Evolutionary conservation across 2,113 vertebrate species (phyloP).

Genomic region (Stomatorhinus ivindoensis): DNA sequence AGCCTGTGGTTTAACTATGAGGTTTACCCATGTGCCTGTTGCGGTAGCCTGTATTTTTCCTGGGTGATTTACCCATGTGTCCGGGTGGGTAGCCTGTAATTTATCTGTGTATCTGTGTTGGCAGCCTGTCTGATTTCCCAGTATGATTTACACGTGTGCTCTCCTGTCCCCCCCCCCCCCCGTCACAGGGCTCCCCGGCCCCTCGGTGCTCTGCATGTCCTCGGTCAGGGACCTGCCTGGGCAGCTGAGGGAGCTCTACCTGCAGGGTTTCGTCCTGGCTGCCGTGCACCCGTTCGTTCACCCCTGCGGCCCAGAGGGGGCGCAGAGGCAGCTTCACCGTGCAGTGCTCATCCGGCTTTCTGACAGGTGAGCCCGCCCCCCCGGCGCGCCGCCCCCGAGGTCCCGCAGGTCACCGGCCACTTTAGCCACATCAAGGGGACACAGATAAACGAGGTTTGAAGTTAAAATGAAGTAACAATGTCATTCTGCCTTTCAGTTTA

Average conservation of each 20-base stretch:
- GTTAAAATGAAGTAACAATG: background rate
- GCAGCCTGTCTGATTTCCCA: background rate
- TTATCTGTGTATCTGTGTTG: too few relatives aligned
- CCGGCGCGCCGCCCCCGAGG: background rate
- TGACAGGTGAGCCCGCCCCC: conserved; percentile 55
- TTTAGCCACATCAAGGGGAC: background rate
- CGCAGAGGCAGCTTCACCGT: conserved; percentile 82
- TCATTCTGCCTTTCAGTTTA: background rate
- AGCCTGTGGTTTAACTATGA: too few relatives aligned
- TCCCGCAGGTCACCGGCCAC: background rate
- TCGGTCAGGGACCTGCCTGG: conserved; percentile 80
- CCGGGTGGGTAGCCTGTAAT: too few relatives aligned
- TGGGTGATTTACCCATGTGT: background rate
- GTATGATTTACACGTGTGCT: background rate
- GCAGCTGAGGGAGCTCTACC: conserved; percentile 82
- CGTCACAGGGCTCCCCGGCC: conserved; percentile 62
- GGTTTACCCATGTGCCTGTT: too few relatives aligned
- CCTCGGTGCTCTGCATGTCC: conserved; percentile 77
- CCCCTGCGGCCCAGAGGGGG: conserved; percentile 66
- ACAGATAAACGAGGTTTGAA: background rate
- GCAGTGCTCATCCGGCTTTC: conserved; percentile 85
- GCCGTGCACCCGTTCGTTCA: conserved; percentile 88
- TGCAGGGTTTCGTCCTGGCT: conserved; percentile 81
- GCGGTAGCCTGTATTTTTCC: background rate
- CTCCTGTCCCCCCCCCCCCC: background rate